Base-by-base conservation (phyloP, 1,140 invertebrate genomes). In the Drosophila lowei region DNA sequence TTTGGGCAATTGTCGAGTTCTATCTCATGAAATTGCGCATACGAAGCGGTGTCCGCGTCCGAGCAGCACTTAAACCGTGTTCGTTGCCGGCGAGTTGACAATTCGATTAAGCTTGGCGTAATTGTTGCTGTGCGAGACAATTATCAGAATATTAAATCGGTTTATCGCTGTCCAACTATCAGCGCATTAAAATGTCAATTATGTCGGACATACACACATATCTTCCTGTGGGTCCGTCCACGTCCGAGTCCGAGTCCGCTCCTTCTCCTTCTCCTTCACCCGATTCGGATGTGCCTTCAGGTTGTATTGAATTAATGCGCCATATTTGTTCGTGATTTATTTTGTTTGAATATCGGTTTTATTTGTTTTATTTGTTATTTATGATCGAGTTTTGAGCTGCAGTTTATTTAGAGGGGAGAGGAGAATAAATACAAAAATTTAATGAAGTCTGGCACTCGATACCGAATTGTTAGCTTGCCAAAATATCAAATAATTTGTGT, bases 111-210 rank as follows among this genome's bases (percentile, higher is more conserved):
- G 83, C 88, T 76, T 72, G 63, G 62, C 71, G 66, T 78, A 84
- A 84, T 84, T 84, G 66, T 64, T 64, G 65, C 56, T 42, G 65
- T 41, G 34, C 56, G 50, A 23, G 67, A 49, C 84, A 86, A 86
- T 86, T 86, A 86, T 86, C 83, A 86, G 83, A 86, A 86, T 89
- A 86, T 86, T 86, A 86, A 86, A 86, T 86, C 84, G 72, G 72
- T 77, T 76, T 89, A 86, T 86, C 81, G 65, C 56, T 62, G 42
- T 41, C 62, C 78, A 76, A 83, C 83, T 89, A 89, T 88, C 83
- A 79, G 84, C 71, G 66, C 72, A 86, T 86, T 86, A 86, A 86
- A 86, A 86, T 86, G 84, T 89, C 83, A 86, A 86, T 86, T 86
- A 86, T 74, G 70, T 73, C 57, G 41, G 38, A 55, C 53, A 70